phyloP scores from a whole-genome alignment of 2,888 invertebrate species.

The Merodon equestris region DNA sequence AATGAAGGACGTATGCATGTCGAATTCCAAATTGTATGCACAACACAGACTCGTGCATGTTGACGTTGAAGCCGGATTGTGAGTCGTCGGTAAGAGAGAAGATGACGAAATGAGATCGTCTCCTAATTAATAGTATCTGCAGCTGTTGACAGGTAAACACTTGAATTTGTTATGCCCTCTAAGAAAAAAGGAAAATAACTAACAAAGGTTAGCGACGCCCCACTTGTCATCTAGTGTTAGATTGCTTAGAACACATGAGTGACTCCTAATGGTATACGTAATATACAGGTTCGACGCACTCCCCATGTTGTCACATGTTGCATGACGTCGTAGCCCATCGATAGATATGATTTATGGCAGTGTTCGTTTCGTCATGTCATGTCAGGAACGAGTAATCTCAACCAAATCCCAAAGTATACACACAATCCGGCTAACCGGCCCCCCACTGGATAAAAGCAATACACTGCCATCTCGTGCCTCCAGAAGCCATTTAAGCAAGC shows the following conservation, averaged over 20 bases:
- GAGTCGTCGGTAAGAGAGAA: not conserved
- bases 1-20: constrained; percentile 9
- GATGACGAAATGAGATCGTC: constrained; percentile 25
- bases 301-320: constrained; percentile 46
- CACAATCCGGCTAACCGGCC: constrained; percentile 27
- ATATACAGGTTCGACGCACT: constrained; percentile 3
- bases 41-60: not conserved
- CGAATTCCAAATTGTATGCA: not conserved
- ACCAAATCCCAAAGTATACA: constrained; percentile 48
- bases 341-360: constrained; percentile 59
- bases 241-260: constrained; percentile 39
- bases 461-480: constrained; percentile 13
- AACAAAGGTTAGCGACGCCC: constrained; percentile 21
- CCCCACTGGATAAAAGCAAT: constrained; percentile 50
- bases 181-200: not conserved
- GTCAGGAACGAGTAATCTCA: constrained; percentile 56
- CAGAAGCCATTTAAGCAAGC: constrained; percentile 54
- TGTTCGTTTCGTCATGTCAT: constrained; percentile 60
- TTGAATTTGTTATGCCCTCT: constrained; percentile 11
- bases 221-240: constrained; percentile 39
- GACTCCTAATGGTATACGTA: constrained; percentile 37
- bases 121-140: constrained; percentile 46
- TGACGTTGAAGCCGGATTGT: not conserved
- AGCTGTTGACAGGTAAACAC: constrained; percentile 38
- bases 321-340: constrained; percentile 16